These are phyloP conservation scores for Dissostichus mawsoni DNA, from an alignment of 2,113 vertebrate species.

Conservation along the genomic window DNA sequence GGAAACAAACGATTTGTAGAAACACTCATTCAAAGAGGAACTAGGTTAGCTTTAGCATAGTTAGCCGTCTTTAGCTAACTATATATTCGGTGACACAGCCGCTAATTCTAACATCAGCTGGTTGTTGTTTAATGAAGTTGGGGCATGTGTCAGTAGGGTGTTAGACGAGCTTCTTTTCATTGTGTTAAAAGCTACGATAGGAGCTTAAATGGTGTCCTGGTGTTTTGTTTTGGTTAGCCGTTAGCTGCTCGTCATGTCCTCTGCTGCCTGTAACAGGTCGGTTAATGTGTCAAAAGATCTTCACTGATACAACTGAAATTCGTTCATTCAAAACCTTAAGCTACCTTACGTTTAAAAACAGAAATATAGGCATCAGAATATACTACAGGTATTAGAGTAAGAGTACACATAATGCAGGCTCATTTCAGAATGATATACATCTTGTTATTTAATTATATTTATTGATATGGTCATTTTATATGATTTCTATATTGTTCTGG, in stretches of 20 bases:
- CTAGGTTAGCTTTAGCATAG: not conserved
- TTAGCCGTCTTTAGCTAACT: constrained; percentile 2
- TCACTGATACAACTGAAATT: no score
- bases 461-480: no score
- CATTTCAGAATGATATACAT: no score
- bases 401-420: no score
- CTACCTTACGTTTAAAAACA: no score
- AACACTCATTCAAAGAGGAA: not conserved
- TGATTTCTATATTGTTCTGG: no score
- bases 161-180: not conserved
- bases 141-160: not conserved
- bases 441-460: no score
- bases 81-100: not conserved
- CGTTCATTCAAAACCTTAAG: no score
- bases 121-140: not conserved
- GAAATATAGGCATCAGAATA: no score
- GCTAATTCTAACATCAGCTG: constrained; percentile 24
- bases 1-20: not conserved
- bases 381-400: no score
- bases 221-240: not conserved
- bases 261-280: not conserved
- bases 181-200: no score
- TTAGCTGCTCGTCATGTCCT: not conserved
- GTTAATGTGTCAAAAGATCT: not conserved
- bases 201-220: not conserved